These are phyloP conservation scores for Nilaparvata lugens DNA, from an alignment of 1,140 invertebrate species.

Conservation along the genomic window DNA sequence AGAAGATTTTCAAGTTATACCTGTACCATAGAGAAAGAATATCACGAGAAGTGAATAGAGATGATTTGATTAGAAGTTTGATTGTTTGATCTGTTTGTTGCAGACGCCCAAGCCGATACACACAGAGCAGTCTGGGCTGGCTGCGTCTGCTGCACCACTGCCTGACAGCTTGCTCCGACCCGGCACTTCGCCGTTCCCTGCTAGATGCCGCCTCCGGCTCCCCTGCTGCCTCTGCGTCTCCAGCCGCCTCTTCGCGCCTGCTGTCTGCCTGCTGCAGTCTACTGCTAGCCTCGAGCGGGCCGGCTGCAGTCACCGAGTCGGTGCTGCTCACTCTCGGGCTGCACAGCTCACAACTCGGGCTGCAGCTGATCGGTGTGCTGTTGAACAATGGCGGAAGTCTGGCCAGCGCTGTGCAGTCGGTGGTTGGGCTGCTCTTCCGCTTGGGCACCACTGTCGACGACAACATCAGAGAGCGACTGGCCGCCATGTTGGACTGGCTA, in stretches of 20 bases:
- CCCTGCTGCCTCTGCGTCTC: no score
- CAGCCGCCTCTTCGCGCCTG: conserved; percentile 53
- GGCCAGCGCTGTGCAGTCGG: conserved; percentile 13
- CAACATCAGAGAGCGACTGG: conserved; percentile 40
- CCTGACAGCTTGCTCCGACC: conserved; percentile 41
- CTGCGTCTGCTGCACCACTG: conserved; percentile 57
- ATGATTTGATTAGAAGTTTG: no score
- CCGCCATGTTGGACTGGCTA: conserved; percentile 52
- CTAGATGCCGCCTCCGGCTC: no score
- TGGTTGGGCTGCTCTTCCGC: conserved; percentile 18
- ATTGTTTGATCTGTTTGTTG: background rate
- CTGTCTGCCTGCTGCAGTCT: conserved; percentile 60
- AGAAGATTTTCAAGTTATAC: no score
- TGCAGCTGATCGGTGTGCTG: conserved; percentile 46
- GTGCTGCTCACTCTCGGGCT: conserved; percentile 51
- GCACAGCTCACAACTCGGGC: conserved; percentile 46
- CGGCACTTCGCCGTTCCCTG: conserved; percentile 35
- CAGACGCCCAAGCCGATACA: background rate
- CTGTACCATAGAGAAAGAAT: no score
- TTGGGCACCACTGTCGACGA: conserved; percentile 40
- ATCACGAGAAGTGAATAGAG: no score
- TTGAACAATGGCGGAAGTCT: conserved; percentile 36
- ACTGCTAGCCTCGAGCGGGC: conserved; percentile 54
- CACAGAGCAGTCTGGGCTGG: conserved; percentile 49
- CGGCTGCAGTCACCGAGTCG: conserved; percentile 48